These are phyloP conservation scores for Hypsopygia costalis DNA, from an alignment of 2,888 invertebrate species.

Conservation along the genomic window DNA sequence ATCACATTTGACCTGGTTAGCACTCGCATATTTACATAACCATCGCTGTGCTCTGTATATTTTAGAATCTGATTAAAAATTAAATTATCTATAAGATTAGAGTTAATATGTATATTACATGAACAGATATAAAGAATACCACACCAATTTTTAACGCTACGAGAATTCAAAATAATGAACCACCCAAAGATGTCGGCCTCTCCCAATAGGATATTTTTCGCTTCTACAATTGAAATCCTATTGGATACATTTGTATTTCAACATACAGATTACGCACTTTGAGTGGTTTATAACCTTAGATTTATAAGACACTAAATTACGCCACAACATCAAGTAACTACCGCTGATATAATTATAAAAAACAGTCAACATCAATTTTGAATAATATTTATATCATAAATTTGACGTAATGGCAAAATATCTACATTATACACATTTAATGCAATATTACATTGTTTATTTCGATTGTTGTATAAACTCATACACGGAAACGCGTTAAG, in stretches of 20 bases:
- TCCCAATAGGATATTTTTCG: conserved; percentile 19
- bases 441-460: conserved; percentile 46
- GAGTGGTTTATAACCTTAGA: conserved; percentile 62
- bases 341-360: conserved; percentile 78
- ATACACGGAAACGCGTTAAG: conserved; percentile 42
- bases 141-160: conserved; percentile 75
- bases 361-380: conserved; percentile 81
- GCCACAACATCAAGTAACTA: conserved; percentile 81
- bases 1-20: conserved; percentile 77
- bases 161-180: conserved; percentile 69
- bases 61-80: conserved; percentile 65
- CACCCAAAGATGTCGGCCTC: conserved; percentile 52
- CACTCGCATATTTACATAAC: conserved; percentile 68
- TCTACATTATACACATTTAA: conserved; percentile 72
- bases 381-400: conserved; percentile 74
- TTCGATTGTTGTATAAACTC: conserved; percentile 48
- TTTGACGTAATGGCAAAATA: conserved; percentile 76
- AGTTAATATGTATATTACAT: conserved; percentile 65
- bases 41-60: conserved; percentile 62
- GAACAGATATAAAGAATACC: conserved; percentile 76
- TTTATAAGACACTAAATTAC: conserved; percentile 80
- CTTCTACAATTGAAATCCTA: conserved; percentile 4
- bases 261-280: conserved; percentile 31
- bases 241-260: neutral
- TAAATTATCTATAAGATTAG: conserved; percentile 52